Conservation (phyloP, 1,140 invertebrate species). For the Eurosta solidaginis region DNA sequence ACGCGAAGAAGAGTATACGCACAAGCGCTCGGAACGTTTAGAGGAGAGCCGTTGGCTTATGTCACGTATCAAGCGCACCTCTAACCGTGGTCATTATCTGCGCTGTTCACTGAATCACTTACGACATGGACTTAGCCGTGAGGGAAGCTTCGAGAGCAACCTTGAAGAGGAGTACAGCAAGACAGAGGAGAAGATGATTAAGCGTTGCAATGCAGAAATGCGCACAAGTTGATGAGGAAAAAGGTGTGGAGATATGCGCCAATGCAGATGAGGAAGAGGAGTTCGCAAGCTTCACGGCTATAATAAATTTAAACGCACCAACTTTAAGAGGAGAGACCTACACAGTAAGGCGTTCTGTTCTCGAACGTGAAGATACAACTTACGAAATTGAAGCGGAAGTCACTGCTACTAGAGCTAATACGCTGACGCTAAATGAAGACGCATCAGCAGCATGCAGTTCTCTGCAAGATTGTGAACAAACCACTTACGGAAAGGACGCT, state of each 20-base stretch:
- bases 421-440: background rate
- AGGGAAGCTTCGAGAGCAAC: constrained; percentile 58
- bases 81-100: constrained; percentile 60
- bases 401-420: too few relatives aligned
- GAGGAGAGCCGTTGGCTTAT: constrained; percentile 71
- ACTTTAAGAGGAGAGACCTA: too few relatives aligned
- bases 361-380: background rate
- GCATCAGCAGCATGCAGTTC: background rate
- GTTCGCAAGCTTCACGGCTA: too few relatives aligned
- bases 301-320: too few relatives aligned
- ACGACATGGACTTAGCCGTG: constrained; percentile 48
- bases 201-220: constrained; percentile 8
- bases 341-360: too few relatives aligned
- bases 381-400: background rate
- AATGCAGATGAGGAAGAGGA: background rate
- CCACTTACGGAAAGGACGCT: too few relatives aligned
- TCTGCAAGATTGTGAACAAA: background rate
- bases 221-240: background rate
- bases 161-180: constrained; percentile 54
- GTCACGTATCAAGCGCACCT: constrained; percentile 64
- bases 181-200: constrained; percentile 25
- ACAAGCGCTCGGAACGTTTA: constrained; percentile 68
- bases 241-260: background rate
- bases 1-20: constrained; percentile 64
- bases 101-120: constrained; percentile 53